Percentiles rank a stretch among this genome's conserved stretches.
Evolutionary conservation across 2,113 vertebrate genomes (phyloP).

Genomic region (Barnardius zonarius): DNA sequence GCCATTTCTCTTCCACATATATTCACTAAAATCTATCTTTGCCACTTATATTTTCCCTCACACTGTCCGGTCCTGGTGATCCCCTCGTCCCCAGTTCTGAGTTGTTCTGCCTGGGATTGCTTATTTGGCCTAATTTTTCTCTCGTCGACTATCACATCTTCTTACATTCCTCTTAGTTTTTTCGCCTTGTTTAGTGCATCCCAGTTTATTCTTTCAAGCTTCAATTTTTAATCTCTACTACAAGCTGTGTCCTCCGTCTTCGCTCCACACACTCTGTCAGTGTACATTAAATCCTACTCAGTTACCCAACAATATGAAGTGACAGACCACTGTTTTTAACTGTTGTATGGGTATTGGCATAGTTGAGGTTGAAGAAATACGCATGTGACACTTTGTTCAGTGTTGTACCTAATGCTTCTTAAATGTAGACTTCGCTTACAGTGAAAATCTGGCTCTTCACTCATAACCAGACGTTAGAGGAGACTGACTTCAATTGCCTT

Average conservation of each 20-base stretch:
- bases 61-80: background rate
- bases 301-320: background rate
- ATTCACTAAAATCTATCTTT: background rate
- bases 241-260: background rate
- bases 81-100: background rate
- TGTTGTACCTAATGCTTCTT: background rate
- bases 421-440: background rate
- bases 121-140: background rate
- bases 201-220: background rate
- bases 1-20: background rate
- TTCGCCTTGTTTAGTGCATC: background rate
- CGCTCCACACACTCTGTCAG: accelerated
- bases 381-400: background rate
- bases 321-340: background rate
- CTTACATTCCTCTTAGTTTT: background rate
- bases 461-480: background rate
- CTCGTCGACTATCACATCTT: background rate
- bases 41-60: background rate
- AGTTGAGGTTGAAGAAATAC: background rate
- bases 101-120: background rate
- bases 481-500: background rate
- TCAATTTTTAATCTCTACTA: background rate
- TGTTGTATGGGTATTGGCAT: background rate
- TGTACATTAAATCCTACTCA: background rate
- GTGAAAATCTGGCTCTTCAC: background rate